Evolutionary conservation across 2,888 invertebrate species (phyloP), one percentile per base, ranked within the genome.

Genomic region (Brachynemurus nebulosus): DNA sequence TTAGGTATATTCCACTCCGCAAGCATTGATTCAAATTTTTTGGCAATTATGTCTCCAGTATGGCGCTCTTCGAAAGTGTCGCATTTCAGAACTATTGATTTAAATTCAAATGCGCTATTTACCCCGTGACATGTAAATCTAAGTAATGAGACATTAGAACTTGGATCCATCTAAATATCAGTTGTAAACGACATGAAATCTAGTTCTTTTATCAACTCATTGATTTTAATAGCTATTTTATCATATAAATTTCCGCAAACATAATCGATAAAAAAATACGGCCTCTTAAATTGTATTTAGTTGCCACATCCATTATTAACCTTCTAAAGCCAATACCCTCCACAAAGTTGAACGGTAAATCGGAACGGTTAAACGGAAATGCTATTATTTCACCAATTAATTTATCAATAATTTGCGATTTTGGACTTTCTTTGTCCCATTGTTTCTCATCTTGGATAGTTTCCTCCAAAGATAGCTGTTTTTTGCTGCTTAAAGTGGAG

Each of bases 1-100:
- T n/a, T n/a, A n/a, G n/a, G n/a, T n/a, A 53, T 54, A 47, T 51
- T 51, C 51, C 54, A 55, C 52, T 56, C 55, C 39, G 42, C 5
- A 47, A 53, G 52, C 51, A 55, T 55, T 1, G 21, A 48, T 6
- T 45, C 40, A 40, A 53, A 52, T 50, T 55, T 53, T 43, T 52
- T 50, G 9, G 50, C 41, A 46, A 56, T 54, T 33, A 53, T 51
- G 39, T 54, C 52, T 45, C 52, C 50, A 27, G 54, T 54, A 8
- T 56, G 56, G 20, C 54, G 51, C 47, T 27, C 51, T 8, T 53
- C 46, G 40, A 52, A 50, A 30, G 48, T 46, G 20, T 49, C 47
- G 11, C 47, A 45, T 45, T 45, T 45, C 34, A 45, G 49, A 17
- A 49, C 25, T 23, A 55, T 51, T 19, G 47, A 48, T 16, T 40